These are phyloP conservation scores for Micropterix aruncella DNA, from an alignment of 2,888 invertebrate genomes.

Conservation along the genomic window DNA sequence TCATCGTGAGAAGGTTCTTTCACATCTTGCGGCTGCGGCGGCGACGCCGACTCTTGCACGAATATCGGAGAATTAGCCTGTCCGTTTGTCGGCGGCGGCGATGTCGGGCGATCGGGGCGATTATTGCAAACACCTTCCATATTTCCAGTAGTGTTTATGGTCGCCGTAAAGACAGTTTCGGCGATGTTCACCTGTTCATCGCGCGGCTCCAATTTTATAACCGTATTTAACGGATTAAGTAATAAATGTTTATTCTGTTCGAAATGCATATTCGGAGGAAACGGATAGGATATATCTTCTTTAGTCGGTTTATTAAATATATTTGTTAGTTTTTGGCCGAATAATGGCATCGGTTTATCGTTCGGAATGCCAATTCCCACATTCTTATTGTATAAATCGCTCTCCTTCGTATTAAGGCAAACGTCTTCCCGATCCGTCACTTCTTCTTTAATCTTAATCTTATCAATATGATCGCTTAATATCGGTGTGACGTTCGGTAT, in stretches of 20 bases:
- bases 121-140: slow-evolving; percentile 32
- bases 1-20: slow-evolving; percentile 32
- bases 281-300: slow-evolving; percentile 27
- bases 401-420: slow-evolving; percentile 22
- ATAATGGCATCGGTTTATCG: background rate
- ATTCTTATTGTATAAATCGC: background rate
- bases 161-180: slow-evolving; percentile 34
- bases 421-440: slow-evolving; percentile 27
- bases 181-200: slow-evolving; percentile 35
- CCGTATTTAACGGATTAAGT: slow-evolving; percentile 34
- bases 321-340: slow-evolving; percentile 25
- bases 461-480: slow-evolving; percentile 33
- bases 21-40: slow-evolving; percentile 30
- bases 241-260: slow-evolving; percentile 29
- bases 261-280: slow-evolving; percentile 28
- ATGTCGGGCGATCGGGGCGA: slow-evolving; percentile 22
- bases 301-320: slow-evolving; percentile 31
- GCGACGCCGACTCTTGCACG: slow-evolving; percentile 32
- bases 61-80: slow-evolving; percentile 29
- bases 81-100: slow-evolving; percentile 30
- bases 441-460: slow-evolving; percentile 38
- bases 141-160: slow-evolving; percentile 24
- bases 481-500: slow-evolving; percentile 45
- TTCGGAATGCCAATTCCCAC: background rate
- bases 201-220: slow-evolving; percentile 36